These are phyloP conservation scores for Thelaira solivaga DNA, from an alignment of 2,888 invertebrate genomes.

Conservation along the genomic window DNA sequence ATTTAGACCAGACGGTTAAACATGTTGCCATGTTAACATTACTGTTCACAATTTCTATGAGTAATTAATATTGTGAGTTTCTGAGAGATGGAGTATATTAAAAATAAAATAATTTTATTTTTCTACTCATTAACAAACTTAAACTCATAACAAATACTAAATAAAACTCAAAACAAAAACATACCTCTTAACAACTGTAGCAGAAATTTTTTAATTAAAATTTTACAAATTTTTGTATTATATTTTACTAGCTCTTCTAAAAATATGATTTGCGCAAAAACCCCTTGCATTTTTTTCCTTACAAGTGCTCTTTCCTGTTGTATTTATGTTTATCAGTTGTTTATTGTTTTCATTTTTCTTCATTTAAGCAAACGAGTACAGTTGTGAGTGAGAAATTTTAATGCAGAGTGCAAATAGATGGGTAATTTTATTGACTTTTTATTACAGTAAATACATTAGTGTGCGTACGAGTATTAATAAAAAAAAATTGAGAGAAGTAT, in stretches of 20 bases:
- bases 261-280: slow-evolving; percentile 4
- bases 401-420: slow-evolving; percentile 5
- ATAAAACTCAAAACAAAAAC: slow-evolving; percentile 35
- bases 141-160: slow-evolving; percentile 49
- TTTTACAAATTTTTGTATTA: background rate
- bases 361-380: slow-evolving; percentile 60
- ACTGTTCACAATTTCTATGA: too few species aligned
- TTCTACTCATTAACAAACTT: slow-evolving; percentile 8
- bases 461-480: slow-evolving; percentile 1
- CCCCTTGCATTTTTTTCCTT: background rate
- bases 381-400: slow-evolving; percentile 62
- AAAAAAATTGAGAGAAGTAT: slow-evolving; percentile 9
- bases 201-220: background rate
- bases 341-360: slow-evolving; percentile 32
- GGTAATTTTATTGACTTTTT: background rate
- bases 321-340: slow-evolving; percentile 6
- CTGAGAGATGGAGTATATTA: slow-evolving; percentile 13
- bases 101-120: background rate
- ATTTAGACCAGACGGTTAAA: too few species aligned
- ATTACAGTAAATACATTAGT: background rate
- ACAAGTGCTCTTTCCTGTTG: background rate
- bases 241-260: background rate
- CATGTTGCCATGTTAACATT: too few species aligned
- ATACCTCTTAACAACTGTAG: background rate
- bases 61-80: slow-evolving; percentile 29